Conservation (phyloP, 2,888 invertebrate genomes). For the Ferdinandea cuprea region DNA sequence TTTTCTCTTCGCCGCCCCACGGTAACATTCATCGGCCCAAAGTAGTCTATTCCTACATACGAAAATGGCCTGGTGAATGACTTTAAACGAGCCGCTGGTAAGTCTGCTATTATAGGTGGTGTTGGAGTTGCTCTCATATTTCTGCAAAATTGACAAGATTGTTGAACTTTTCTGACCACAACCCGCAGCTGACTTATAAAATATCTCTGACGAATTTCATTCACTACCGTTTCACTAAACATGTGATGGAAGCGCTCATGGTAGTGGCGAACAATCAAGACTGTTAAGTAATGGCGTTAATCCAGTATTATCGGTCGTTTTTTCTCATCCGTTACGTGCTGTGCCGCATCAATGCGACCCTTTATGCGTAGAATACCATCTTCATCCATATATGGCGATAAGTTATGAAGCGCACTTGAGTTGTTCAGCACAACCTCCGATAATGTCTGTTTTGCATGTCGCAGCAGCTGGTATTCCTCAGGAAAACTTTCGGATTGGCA, state of each 20-base stretch:
- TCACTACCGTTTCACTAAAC: slow-evolving; percentile 35
- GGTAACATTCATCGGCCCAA: background rate
- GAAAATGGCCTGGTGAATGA: slow-evolving; percentile 44
- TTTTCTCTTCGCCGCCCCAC: background rate
- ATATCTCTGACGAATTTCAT: slow-evolving; percentile 9
- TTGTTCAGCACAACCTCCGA: background rate
- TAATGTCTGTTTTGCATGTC: background rate
- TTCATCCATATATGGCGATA: slow-evolving; percentile 47
- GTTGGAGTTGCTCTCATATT: slow-evolving; percentile 10
- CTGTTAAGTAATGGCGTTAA: too few relatives aligned
- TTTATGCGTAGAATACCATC: slow-evolving; percentile 31
- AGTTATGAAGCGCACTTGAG: slow-evolving; percentile 17
- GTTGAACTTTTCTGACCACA: background rate
- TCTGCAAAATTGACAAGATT: slow-evolving; percentile 6
- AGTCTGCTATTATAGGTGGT: background rate
- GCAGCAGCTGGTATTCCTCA: background rate
- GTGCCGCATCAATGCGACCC: slow-evolving; percentile 51
- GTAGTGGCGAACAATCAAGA: too few relatives aligned
- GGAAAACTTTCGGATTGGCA: background rate
- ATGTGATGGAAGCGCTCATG: slow-evolving; percentile 31
- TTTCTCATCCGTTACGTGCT: background rate
- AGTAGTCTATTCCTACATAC: slow-evolving; percentile 8
- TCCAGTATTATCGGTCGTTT: background rate
- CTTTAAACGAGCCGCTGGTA: slow-evolving; percentile 21
- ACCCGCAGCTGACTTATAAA: slow-evolving; percentile 12